These are phyloP conservation scores for Danio choprae DNA, from an alignment of 2,797 vertebrate genomes.

Conservation along the genomic window DNA sequence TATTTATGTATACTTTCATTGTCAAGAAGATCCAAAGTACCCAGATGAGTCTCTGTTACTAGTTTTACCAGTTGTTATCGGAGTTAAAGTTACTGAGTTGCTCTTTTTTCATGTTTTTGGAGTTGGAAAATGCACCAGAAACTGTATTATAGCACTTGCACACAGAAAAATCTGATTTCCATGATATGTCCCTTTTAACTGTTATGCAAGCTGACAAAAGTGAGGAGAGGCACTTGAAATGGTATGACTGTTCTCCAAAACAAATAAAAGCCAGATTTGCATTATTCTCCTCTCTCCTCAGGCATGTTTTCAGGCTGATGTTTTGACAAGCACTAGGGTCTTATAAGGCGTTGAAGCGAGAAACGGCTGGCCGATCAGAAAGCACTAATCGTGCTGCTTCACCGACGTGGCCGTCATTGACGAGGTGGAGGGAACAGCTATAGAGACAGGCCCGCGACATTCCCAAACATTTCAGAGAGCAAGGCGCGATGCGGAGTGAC, in stretches of 20 bases:
- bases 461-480: slow-evolving; percentile 67
- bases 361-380: slow-evolving; percentile 14
- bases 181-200: too few species aligned
- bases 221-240: slow-evolving; percentile 20
- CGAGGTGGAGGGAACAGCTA: slow-evolving; percentile 60
- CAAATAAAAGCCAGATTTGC: slow-evolving; percentile 24
- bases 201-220: slow-evolving; percentile 23
- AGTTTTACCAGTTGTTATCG: too few species aligned
- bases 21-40: too few species aligned
- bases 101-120: too few species aligned
- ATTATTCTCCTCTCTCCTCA: slow-evolving; percentile 29
- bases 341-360: slow-evolving; percentile 26
- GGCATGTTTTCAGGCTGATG: not conserved
- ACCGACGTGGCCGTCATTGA: slow-evolving; percentile 55
- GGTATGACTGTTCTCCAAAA: not conserved
- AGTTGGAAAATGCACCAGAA: too few species aligned
- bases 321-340: slow-evolving; percentile 9
- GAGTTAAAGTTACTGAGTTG: too few species aligned
- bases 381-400: slow-evolving; percentile 46
- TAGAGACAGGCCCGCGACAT: slow-evolving; percentile 63
- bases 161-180: too few species aligned
- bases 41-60: too few species aligned
- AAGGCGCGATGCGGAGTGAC: slow-evolving; percentile 69
- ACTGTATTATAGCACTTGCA: too few species aligned
- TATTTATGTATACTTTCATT: too few species aligned